Evolutionary conservation across 2,888 invertebrate genomes (phyloP), one percentile per base, ranked within the genome.

Genomic region (Aleiodes leptofemur): DNA sequence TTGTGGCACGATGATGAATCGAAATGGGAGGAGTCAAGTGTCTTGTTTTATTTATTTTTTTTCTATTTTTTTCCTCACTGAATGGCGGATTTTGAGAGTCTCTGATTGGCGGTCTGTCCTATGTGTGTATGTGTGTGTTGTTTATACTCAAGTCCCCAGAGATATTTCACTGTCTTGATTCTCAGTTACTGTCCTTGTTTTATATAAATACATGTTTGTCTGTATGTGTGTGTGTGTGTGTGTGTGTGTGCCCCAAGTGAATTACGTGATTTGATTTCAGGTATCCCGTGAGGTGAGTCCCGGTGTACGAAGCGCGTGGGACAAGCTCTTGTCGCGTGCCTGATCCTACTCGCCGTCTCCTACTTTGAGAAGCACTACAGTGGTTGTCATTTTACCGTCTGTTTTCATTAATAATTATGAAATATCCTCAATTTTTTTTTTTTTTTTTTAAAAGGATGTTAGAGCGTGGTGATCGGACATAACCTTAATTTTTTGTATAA

Each of bases 251-350:
- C 64, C 64, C n/a, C 64, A 23, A n/a, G 64, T 76, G 70, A 74
- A 78, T 76, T 76, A 80, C 77, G 76, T 80, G 78, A 78, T 78
- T 78, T 74, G 75, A 77, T 79, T 78, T 79, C 76, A 72, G 72
- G 69, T 50, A 73, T 73, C 43, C 57, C 59, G n/a, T 55, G 38
- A 83, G 81, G 80, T 82, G 82, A 82, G 79, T 79, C 81, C 72
- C 78, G 82, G 81, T 81, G 78, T 80, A 80, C 80, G 73, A 77
- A 80, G 77, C 76, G 80, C 77, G 79, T 78, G 79, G 80, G 80
- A 82, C 83, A 80, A 79, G 34, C 71, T 79, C 83, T 82, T 84
- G 84, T 85, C 85, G 85, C 85, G 85, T 85, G 85, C 84, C 84
- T 82, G 68, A 68, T 64, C 38, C 70, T 51, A 71, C 68, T 66